phyloP scores from a whole-genome alignment of 2,888 invertebrate species.

The Priocnemis perturbator region DNA sequence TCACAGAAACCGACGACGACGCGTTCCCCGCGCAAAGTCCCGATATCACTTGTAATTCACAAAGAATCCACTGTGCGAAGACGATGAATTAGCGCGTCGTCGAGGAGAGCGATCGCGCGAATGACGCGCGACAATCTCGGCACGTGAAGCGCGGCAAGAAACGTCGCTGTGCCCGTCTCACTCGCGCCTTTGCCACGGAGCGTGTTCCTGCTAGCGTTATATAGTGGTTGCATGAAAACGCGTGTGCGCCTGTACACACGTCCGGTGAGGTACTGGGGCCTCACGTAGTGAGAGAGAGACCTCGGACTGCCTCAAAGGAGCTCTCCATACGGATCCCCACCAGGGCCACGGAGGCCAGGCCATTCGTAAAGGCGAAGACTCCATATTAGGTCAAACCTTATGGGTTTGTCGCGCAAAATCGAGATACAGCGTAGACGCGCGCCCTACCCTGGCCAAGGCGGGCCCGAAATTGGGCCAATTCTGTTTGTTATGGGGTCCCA shows the following conservation, averaged over 20 bases:
- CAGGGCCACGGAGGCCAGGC: conserved; percentile 39
- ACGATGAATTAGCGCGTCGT: no score
- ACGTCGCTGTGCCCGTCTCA: neutral
- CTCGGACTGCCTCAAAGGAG: conserved; percentile 60
- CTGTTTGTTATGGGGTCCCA: no score
- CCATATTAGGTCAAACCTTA: conserved; percentile 75
- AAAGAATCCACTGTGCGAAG: no score
- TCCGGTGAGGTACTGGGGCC: conserved; percentile 70
- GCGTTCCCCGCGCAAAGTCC: no score
- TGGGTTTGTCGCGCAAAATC: conserved; percentile 69
- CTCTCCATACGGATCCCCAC: conserved; percentile 64
- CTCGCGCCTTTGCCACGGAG: conserved; percentile 12
- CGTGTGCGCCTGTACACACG: conserved; percentile 69
- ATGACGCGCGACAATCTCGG: no score
- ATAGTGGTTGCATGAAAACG: conserved; percentile 46
- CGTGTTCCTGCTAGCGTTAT: conserved; percentile 29
- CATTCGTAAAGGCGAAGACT: conserved; percentile 63
- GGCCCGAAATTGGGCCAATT: conserved; percentile 35
- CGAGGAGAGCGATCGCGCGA: no score
- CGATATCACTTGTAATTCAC: no score
- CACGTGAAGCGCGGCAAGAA: no score
- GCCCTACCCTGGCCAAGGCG: conserved; percentile 11
- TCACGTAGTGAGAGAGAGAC: conserved; percentile 62
- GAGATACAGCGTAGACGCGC: conserved; percentile 16
- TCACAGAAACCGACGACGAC: no score